Evolutionary conservation across 2,113 vertebrate species (phyloP).

Genomic region (Cephalopholis sonnerati): DNA sequence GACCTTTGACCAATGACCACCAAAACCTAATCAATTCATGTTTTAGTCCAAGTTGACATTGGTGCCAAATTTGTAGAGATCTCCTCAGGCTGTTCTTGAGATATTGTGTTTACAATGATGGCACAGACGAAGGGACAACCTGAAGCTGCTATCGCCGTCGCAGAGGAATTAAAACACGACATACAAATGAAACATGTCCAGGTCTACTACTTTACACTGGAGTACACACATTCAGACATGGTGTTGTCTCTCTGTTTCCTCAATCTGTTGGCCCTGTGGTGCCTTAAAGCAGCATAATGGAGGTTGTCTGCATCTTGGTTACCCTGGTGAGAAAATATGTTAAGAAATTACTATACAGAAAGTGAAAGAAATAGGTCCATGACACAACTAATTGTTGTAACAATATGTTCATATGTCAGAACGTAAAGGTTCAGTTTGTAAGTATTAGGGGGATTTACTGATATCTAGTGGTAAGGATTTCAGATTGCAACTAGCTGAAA

Average conservation of each 20-base stretch:
- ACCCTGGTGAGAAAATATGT: neutral
- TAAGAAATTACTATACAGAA: neutral
- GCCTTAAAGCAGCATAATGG: conserved; percentile 26
- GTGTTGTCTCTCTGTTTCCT: neutral
- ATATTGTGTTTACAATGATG: too few relatives aligned
- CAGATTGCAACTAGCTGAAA: too few relatives aligned
- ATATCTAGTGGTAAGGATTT: too few relatives aligned
- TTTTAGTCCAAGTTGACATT: too few relatives aligned
- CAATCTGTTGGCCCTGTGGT: neutral
- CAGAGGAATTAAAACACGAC: neutral
- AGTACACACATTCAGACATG: conserved; percentile 25
- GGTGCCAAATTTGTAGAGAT: too few relatives aligned
- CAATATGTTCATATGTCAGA: neutral
- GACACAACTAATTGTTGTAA: neutral
- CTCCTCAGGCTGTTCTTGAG: too few relatives aligned
- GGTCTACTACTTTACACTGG: neutral
- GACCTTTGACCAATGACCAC: too few relatives aligned
- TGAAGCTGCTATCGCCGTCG: too few relatives aligned
- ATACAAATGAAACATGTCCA: neutral
- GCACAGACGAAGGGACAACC: too few relatives aligned
- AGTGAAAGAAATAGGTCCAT: neutral
- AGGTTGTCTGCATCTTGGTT: neutral
- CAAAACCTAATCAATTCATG: too few relatives aligned
- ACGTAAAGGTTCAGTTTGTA: neutral
- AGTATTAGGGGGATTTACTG: too few relatives aligned